Evolutionary conservation across 2,113 vertebrate genomes (phyloP).

Genomic region (Thamnaconus septentrionalis): DNA sequence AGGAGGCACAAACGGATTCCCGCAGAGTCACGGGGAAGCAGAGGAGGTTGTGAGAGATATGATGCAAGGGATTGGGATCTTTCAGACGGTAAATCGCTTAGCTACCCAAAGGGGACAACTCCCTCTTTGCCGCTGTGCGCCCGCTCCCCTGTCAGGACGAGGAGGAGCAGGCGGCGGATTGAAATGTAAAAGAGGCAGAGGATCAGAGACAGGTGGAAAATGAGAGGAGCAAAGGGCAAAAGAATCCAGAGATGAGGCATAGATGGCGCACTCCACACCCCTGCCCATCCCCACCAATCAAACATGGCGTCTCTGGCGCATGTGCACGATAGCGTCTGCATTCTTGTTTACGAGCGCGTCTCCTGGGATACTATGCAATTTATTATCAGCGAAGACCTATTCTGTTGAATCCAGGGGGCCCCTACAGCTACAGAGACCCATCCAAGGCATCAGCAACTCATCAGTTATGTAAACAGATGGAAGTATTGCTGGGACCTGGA

Average conservation of each 20-base stretch:
- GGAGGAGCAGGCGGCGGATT: conserved; percentile 57
- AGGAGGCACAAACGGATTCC: conserved; percentile 55
- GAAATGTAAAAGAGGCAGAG: conserved; percentile 69
- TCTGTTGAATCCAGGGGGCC: conserved; percentile 24
- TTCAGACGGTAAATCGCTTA: conserved; percentile 70
- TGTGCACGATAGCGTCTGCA: not conserved
- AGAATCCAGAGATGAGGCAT: conserved; percentile 42
- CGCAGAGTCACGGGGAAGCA: conserved; percentile 53
- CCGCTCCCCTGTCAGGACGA: conserved; percentile 45
- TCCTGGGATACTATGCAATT: conserved; percentile 18
- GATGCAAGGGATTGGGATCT: conserved; percentile 68
- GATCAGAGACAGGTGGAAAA: conserved; percentile 71
- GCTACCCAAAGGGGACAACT: conserved; percentile 69
- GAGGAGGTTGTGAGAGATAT: conserved; percentile 57
- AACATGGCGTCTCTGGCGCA: conserved; percentile 3
- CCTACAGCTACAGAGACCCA: conserved; percentile 32
- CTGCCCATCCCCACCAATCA: no score
- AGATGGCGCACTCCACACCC: conserved; percentile 21
- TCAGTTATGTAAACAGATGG: conserved; percentile 48
- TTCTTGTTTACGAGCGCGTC: conserved; percentile 31
- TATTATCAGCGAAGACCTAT: conserved; percentile 28
- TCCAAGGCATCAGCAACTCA: conserved; percentile 26
- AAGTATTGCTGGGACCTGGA: conserved; percentile 17
- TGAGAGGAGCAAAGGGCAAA: conserved; percentile 65
- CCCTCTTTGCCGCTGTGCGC: conserved; percentile 30